phyloP scores from a whole-genome alignment of 2,113 vertebrate species.

The Asarcornis scutulata region DNA sequence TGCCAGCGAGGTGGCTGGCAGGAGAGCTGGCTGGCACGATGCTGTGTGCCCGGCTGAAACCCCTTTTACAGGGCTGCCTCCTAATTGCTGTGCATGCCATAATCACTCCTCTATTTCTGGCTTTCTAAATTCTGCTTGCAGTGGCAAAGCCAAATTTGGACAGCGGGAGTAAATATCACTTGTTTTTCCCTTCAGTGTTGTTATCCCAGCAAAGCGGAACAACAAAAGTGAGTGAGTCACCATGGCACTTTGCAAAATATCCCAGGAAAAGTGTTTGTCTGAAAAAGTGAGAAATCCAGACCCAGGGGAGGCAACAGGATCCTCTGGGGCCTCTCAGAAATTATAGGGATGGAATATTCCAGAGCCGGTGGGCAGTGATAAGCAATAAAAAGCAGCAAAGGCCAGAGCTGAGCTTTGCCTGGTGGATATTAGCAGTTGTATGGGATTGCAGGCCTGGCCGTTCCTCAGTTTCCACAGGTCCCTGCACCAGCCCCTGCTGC shows the following conservation, averaged over 20 bases:
- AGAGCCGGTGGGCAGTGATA: not conserved
- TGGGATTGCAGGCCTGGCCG: not conserved
- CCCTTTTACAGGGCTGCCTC: not conserved
- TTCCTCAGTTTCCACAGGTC: not conserved
- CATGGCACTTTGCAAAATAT: not conserved
- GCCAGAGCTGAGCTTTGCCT: not conserved
- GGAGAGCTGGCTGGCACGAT: not conserved
- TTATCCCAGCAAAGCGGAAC: not conserved
- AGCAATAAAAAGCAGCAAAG: not conserved
- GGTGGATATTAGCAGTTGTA: not conserved
- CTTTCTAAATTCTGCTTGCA: not conserved
- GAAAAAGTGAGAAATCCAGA: not conserved
- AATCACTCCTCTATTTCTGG: slow-evolving; percentile 17
- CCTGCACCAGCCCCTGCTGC: not conserved
- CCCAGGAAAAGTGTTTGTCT: not conserved
- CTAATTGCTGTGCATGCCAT: not conserved
- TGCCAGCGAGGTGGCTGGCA: not conserved
- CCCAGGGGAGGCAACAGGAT: not conserved
- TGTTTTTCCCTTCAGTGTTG: slow-evolving; percentile 16
- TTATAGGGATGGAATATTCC: not conserved
- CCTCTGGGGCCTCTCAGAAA: not conserved
- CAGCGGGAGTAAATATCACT: not conserved
- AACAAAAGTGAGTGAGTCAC: slow-evolving; percentile 23
- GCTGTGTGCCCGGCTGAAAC: not conserved
- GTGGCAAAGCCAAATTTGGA: not conserved